phyloP scores from a whole-genome alignment of 2,888 invertebrate species.

The Lithophane semibrunnea region DNA sequence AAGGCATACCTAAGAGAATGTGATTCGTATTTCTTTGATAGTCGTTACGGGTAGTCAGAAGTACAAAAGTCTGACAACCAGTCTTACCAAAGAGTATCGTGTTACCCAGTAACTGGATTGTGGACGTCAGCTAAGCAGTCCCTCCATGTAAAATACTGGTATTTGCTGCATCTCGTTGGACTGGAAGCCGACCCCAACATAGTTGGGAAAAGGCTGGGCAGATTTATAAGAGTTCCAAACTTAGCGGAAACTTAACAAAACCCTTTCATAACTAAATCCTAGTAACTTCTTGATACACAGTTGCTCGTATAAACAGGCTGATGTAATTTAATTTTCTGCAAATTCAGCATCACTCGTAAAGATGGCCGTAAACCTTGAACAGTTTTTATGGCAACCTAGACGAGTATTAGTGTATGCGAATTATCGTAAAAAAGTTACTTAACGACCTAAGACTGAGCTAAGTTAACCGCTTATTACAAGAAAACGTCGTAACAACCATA shows the following conservation, averaged over 20 bases:
- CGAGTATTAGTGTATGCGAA: constrained; percentile 55
- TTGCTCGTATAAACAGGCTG: constrained; percentile 27
- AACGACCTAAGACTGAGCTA: constrained; percentile 47
- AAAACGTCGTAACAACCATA: constrained; percentile 22
- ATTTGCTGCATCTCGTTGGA: not conserved
- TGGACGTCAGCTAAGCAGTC: not conserved
- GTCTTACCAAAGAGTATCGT: not conserved
- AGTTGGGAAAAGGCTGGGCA: not conserved
- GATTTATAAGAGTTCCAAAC: not conserved
- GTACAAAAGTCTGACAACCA: not conserved
- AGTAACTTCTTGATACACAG: constrained; percentile 12
- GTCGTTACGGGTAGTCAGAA: not conserved
- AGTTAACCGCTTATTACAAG: constrained; percentile 46
- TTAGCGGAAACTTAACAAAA: not conserved
- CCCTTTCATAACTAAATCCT: not conserved
- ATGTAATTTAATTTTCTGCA: constrained; percentile 57
- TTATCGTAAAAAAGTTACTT: constrained; percentile 67
- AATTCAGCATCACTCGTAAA: constrained; percentile 62
- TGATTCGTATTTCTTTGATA: no score
- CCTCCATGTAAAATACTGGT: not conserved
- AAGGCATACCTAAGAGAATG: no score
- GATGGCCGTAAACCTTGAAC: constrained; percentile 57
- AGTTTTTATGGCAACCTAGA: constrained; percentile 52
- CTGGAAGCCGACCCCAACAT: no score
- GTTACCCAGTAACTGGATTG: not conserved